Percentiles rank a stretch among this genome's conserved stretches.
phyloP scores from a whole-genome alignment of 2,797 vertebrate species.

The Pteropus rufus region DNA sequence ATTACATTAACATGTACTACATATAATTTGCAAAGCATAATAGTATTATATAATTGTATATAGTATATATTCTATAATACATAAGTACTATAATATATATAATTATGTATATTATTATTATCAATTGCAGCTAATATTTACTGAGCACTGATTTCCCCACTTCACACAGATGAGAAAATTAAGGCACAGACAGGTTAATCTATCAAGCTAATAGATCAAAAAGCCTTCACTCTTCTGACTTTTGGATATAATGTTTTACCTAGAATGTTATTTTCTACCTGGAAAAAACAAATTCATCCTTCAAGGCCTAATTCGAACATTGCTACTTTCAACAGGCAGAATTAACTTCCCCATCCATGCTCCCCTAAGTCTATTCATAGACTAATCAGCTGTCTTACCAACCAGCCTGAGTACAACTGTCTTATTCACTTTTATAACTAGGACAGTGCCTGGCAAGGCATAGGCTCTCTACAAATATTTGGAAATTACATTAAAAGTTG shows the following conservation, averaged over 20 bases:
- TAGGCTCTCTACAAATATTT: slow-evolving; percentile 48
- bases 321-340: slow-evolving; percentile 15
- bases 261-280: neutral
- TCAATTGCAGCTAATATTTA: neutral
- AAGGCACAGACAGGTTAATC: neutral
- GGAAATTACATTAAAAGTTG: slow-evolving; percentile 41
- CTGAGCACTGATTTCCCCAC: neutral
- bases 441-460: slow-evolving; percentile 61
- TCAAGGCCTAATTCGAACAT: neutral
- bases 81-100: neutral
- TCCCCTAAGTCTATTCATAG: neutral
- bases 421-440: slow-evolving; percentile 47
- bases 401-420: neutral
- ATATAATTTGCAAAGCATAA: neutral
- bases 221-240: neutral
- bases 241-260: neutral
- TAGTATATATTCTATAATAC: neutral
- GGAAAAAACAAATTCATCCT: neutral
- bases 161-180: slow-evolving; percentile 29
- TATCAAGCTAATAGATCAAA: neutral
- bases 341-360: neutral
- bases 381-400: neutral
- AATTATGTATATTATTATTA: neutral
- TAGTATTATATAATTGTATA: neutral
- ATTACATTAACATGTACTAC: neutral